Evolutionary conservation across 2,113 vertebrate species (phyloP).

Genomic region (Tympanuchus pallidicinctus): DNA sequence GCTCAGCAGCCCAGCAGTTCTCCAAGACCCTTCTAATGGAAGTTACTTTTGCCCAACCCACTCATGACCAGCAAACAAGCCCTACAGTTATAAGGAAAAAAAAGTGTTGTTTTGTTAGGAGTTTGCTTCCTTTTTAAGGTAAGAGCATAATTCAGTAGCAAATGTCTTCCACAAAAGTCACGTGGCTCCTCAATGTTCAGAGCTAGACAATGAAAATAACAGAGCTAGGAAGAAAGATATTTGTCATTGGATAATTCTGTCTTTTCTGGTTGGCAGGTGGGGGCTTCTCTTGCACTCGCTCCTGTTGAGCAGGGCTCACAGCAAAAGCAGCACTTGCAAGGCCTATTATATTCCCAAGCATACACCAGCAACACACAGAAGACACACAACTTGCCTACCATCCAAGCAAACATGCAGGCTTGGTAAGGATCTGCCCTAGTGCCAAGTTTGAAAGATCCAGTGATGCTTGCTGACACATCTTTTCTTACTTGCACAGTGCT

Average conservation of each 20-base stretch:
- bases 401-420: background rate
- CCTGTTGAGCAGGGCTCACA: background rate
- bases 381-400: conserved; percentile 22
- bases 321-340: conserved; percentile 17
- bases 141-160: conserved; percentile 4
- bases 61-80: background rate
- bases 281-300: background rate
- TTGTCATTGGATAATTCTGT: background rate
- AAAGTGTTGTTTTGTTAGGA: background rate
- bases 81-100: background rate
- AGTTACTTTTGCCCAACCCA: conserved; percentile 27
- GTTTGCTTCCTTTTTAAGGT: background rate
- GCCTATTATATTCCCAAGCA: background rate
- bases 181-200: background rate
- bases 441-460: background rate
- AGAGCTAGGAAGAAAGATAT: background rate
- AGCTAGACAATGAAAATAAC: background rate
- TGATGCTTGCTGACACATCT: background rate
- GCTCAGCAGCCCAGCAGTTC: conserved; percentile 46
- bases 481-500: background rate
- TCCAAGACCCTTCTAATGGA: conserved; percentile 34
- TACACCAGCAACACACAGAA: background rate
- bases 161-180: background rate
- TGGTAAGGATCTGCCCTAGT: background rate
- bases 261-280: background rate